Evolutionary conservation across 1,140 invertebrate genomes (phyloP).

Genomic region (Aphelenchoides avenae): DNA sequence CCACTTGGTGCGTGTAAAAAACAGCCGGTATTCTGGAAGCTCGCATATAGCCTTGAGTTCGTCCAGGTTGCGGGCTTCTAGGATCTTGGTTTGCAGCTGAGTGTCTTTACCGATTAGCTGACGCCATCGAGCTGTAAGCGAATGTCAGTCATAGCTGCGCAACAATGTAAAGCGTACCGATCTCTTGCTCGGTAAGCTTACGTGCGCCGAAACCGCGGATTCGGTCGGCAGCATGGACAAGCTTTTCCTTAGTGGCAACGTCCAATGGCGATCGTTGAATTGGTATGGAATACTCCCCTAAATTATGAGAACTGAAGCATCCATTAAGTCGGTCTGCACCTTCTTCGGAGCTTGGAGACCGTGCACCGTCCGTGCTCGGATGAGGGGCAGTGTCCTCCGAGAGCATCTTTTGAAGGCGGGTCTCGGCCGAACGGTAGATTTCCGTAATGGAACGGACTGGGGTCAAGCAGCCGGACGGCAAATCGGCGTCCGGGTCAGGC

Average conservation of each 20-base stretch:
- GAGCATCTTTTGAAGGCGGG: conserved; percentile 41
- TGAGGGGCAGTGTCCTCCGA: background rate
- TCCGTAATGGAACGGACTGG: conserved; percentile 46
- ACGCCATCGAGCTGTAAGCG: conserved; percentile 37
- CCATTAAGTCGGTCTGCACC: conserved; percentile 14
- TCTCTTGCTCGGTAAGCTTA: conserved; percentile 44
- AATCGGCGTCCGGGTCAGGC: background rate
- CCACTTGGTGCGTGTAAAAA: conserved; percentile 45
- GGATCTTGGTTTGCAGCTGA: conserved; percentile 26
- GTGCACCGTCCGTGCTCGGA: conserved; percentile 8
- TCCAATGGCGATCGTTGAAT: conserved; percentile 23
- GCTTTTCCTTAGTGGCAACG: conserved; percentile 13
- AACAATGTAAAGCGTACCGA: conserved; percentile 14
- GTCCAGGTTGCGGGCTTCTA: conserved; percentile 27
- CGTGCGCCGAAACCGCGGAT: conserved; percentile 40
- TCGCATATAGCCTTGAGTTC: conserved; percentile 39
- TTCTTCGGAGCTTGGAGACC: background rate
- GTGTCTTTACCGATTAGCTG: conserved; percentile 36
- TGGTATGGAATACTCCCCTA: conserved; percentile 45
- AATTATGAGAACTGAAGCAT: conserved; percentile 3
- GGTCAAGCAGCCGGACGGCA: conserved; percentile 17
- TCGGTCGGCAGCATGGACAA: conserved; percentile 22
- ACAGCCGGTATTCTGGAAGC: conserved; percentile 38
- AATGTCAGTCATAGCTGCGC: conserved; percentile 1
- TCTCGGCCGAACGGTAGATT: conserved; percentile 46